Evolutionary conservation across 2,113 vertebrate species (phyloP).

Genomic region (Hassar affinis): DNA sequence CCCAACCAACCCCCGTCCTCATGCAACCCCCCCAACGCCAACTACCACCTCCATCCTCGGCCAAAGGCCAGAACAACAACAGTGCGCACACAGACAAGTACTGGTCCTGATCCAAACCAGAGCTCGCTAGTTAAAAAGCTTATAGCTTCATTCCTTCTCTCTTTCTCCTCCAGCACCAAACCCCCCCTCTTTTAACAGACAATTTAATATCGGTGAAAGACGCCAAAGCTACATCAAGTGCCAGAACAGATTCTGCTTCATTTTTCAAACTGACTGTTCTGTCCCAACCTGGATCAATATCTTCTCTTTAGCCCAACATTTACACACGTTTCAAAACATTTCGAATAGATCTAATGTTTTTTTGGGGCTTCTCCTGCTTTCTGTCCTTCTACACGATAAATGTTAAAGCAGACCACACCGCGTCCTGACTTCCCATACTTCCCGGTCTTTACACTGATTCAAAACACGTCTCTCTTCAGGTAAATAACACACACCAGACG

Average conservation of each 20-base stretch:
- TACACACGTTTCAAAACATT: background rate
- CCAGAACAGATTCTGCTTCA: slow-evolving; percentile 40
- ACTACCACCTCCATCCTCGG: slow-evolving; percentile 43
- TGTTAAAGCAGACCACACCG: background rate
- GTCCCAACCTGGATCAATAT: background rate
- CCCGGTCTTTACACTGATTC: slow-evolving; percentile 20
- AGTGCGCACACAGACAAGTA: slow-evolving; percentile 58
- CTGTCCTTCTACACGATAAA: background rate
- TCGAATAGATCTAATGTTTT: background rate
- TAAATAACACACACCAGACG: slow-evolving; percentile 68
- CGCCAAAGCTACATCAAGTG: background rate
- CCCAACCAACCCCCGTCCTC: slow-evolving; percentile 54
- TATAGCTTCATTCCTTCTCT: background rate
- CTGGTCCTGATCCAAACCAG: slow-evolving; percentile 66
- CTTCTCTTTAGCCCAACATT: background rate
- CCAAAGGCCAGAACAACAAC: slow-evolving; percentile 61
- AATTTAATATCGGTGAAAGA: slow-evolving; percentile 20
- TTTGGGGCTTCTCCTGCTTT: background rate
- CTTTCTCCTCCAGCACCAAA: slow-evolving; percentile 5
- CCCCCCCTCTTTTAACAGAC: slow-evolving; percentile 24
- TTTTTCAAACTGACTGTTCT: slow-evolving; percentile 6
- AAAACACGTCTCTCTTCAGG: slow-evolving; percentile 54
- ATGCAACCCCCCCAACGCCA: slow-evolving; percentile 29
- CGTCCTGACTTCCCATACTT: background rate
- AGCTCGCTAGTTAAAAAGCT: slow-evolving; percentile 53